Evolutionary conservation across 2,113 vertebrate species (phyloP).

Genomic region (Cyphomyrus discorhynchus): DNA sequence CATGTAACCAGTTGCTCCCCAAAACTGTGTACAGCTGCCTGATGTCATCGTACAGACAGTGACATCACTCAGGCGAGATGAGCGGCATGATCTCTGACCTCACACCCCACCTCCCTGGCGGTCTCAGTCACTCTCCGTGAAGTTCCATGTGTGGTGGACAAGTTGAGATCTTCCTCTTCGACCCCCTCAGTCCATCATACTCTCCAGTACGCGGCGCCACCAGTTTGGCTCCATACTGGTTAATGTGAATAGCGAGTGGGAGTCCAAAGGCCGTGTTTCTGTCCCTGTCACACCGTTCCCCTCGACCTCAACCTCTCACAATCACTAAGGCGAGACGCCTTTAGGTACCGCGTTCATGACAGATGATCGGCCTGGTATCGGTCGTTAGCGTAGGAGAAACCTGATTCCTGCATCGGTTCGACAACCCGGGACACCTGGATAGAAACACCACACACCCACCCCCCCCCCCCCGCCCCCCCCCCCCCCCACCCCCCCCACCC

Average conservation of each 20-base stretch:
- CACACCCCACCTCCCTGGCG: too few relatives aligned
- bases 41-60: background rate
- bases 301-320: too few relatives aligned
- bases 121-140: background rate
- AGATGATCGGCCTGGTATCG: background rate
- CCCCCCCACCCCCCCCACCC: background rate
- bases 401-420: background rate
- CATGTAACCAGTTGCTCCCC: background rate
- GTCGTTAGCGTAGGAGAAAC: background rate
- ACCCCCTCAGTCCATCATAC: background rate
- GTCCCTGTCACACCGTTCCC: background rate
- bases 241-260: background rate
- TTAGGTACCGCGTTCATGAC: background rate
- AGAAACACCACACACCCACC: background rate
- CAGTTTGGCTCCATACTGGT: background rate
- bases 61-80: background rate
- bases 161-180: background rate
- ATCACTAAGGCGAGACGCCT: too few relatives aligned
- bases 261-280: background rate
- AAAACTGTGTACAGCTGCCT: background rate
- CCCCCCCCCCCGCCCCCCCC: background rate
- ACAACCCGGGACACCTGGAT: background rate
- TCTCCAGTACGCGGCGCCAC: background rate
- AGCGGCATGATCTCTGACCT: background rate
- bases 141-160: background rate